These are phyloP conservation scores for Tenebrosternarchus preto DNA, from an alignment of 2,113 vertebrate genomes.

Conservation along the genomic window DNA sequence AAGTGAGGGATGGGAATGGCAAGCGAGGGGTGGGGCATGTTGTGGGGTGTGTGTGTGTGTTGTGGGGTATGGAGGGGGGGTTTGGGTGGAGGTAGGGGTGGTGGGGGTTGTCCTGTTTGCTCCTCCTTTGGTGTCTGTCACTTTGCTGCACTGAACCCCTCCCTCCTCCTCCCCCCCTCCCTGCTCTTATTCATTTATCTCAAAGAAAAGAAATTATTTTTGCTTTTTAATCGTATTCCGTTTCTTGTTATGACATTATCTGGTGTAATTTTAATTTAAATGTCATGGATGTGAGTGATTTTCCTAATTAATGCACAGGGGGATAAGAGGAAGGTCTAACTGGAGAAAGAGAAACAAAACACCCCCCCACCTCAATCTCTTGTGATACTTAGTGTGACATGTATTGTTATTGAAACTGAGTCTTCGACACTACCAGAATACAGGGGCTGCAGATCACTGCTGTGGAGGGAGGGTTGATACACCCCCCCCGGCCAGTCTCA, in stretches of 20 bases:
- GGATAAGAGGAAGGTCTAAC: slow-evolving; percentile 59
- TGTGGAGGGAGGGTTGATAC: slow-evolving; percentile 53
- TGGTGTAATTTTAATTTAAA: slow-evolving; percentile 73
- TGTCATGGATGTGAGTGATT: slow-evolving; percentile 68
- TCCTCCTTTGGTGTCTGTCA: slow-evolving; percentile 42
- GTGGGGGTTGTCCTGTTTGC: slow-evolving; percentile 59
- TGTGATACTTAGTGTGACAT: slow-evolving; percentile 55
- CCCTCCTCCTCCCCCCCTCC: slow-evolving; percentile 56
- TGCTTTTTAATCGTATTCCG: slow-evolving; percentile 64
- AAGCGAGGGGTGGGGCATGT: not conserved
- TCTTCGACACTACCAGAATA: slow-evolving; percentile 51
- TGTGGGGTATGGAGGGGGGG: too few species aligned
- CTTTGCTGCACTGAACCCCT: slow-evolving; percentile 38
- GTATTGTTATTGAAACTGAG: slow-evolving; percentile 63
- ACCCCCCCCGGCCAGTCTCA: slow-evolving; percentile 77
- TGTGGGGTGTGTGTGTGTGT: too few species aligned
- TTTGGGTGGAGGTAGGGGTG: not conserved
- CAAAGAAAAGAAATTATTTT: slow-evolving; percentile 67
- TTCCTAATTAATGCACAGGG: slow-evolving; percentile 67
- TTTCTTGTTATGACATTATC: slow-evolving; percentile 72
- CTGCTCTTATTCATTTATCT: slow-evolving; percentile 63
- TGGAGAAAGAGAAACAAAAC: slow-evolving; percentile 61
- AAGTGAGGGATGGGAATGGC: slow-evolving; percentile 67
- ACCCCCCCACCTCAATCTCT: slow-evolving; percentile 2
- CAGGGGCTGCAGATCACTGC: slow-evolving; percentile 65